Base-by-base conservation (phyloP, 2,797 vertebrate species). In the Tadarida brasiliensis region DNA sequence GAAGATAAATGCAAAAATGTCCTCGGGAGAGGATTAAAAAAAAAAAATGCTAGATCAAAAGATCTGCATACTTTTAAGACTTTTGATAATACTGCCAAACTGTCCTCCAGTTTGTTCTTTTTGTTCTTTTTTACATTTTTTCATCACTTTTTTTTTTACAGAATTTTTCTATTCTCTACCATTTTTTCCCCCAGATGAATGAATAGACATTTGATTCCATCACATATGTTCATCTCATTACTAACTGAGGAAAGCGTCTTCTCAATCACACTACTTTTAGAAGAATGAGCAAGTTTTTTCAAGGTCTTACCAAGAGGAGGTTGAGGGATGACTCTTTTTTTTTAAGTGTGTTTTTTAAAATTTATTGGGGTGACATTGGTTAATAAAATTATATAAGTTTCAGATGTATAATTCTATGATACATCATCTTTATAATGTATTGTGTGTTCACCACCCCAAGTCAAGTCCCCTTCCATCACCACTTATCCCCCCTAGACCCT, bases 181-280 rank as follows among this genome's bases (percentile, higher is more conserved):
- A 12, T 54, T 92, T 91, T 90, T 83, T 70, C 49, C 7, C 7
- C 24, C n/a, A 84, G n/a, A 63, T 89, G 19, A 92, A 88, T 74
- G 68, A 57, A 59, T 20, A 81, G 4, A 56, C 10, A 90, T 93
- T 92, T 71, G 14, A 81, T 54, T 87, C 59, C 11, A 73, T 90
- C 54, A 70, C 54, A 81, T 70, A 17, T 94, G 24, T 89, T 74
- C 33, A 59, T 90, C 51, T 92, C 84, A 80, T 95, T 87, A 65
- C 71, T 65, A 88, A 73, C 17, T 73, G 49, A 92, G 30, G 82
- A 82, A 87, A 92, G 39, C 47, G 63, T 24, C 30, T 89, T 90
- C 76, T 74, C 85, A 86, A 7, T 56, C 70, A 90, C 84, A 81
- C 30, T 82, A 33, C 49, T 80, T 59, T 89, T 80, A 71, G 39